phyloP scores from a whole-genome alignment of 2,888 invertebrate species.

The Trissolcus japonicus region DNA sequence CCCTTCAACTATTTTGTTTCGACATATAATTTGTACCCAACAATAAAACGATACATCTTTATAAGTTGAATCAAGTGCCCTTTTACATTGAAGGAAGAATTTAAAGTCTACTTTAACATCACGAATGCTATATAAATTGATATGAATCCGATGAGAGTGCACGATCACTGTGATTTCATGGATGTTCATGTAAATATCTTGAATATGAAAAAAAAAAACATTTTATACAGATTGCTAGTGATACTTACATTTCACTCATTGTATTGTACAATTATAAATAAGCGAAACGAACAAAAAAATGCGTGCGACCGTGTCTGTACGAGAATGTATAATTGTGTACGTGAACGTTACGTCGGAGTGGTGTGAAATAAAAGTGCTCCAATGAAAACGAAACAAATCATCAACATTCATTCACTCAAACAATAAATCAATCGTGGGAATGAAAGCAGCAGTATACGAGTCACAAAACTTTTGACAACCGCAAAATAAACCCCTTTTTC shows the following conservation, averaged over 20 bases:
- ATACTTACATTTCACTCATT: conserved; percentile 64
- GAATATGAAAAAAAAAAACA: conserved; percentile 65
- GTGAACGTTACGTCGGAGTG: conserved; percentile 17
- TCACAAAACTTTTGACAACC: no score
- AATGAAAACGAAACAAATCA: no score
- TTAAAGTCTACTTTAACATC: conserved; percentile 59
- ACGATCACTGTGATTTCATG: conserved; percentile 34
- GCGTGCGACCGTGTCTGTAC: conserved; percentile 51
- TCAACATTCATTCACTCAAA: no score
- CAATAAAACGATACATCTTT: conserved; percentile 59
- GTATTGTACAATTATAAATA: conserved; percentile 61
- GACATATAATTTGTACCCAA: conserved; percentile 50
- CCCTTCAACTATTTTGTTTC: conserved; percentile 15
- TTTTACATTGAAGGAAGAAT: conserved; percentile 68
- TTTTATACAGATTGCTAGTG: conserved; percentile 74
- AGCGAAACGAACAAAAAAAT: conserved; percentile 52
- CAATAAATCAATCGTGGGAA: no score
- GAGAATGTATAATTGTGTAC: conserved; percentile 14
- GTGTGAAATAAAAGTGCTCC: conserved; percentile 31
- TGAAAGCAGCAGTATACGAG: no score
- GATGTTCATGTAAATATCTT: conserved; percentile 66
- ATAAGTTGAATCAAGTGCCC: conserved; percentile 72
- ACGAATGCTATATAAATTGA: conserved; percentile 64
- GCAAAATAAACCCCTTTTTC: no score
- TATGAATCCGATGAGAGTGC: conserved; percentile 47